phyloP scores from a whole-genome alignment of 2,113 vertebrate species.

The Myotis brandtii region DNA sequence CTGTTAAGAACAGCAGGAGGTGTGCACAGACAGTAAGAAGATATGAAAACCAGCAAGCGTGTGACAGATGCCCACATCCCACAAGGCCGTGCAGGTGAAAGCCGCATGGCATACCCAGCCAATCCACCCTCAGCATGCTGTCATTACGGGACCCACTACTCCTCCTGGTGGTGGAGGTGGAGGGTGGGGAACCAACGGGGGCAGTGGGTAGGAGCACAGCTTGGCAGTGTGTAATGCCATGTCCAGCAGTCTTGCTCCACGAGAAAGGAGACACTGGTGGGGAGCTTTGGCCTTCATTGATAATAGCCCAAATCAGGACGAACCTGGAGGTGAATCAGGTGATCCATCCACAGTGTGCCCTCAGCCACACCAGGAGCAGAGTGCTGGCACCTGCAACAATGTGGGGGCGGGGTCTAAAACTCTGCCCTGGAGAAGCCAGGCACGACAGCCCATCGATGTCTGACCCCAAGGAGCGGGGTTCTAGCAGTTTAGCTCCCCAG shows the following conservation, averaged over 20 bases:
- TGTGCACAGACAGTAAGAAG: neutral
- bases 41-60: fast-evolving
- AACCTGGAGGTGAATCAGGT: fast-evolving
- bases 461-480: too few species aligned
- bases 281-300: neutral
- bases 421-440: too few species aligned
- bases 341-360: fast-evolving
- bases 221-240: too few species aligned
- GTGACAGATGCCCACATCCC: neutral
- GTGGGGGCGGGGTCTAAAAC: neutral
- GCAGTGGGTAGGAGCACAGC: too few species aligned
- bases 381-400: fast-evolving
- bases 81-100: neutral
- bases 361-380: neutral
- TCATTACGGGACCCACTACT: fast-evolving
- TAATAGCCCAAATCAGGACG: neutral
- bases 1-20: neutral
- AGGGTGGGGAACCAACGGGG: neutral
- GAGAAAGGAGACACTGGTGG: neutral
- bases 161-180: neutral
- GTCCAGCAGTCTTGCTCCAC: fast-evolving
- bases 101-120: fast-evolving
- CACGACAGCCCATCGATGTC: too few species aligned
- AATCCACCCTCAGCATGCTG: fast-evolving
- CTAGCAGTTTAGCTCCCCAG: too few species aligned